Base-by-base conservation (phyloP, 2,113 vertebrate species). In the Theristicus caerulescens region DNA sequence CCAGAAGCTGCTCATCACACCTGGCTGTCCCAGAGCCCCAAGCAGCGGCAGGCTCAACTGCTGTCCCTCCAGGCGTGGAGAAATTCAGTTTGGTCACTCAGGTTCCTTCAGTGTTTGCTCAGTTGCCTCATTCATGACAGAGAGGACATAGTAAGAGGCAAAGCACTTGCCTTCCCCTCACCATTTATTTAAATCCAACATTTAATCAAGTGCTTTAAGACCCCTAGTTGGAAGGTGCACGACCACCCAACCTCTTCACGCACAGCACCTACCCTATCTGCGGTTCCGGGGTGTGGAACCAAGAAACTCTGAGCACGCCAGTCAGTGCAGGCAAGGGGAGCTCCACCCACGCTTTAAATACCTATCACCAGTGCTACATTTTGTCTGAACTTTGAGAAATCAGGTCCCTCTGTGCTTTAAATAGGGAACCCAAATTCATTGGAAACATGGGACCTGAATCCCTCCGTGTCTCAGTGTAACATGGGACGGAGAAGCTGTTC, bases 21-120 rank as follows among this genome's bases (percentile, higher is more conserved):
- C 27, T 19, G 47, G n/a, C 10, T 46, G 59, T 10, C 5, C 10
- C 0, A 19, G 40, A 55, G 72, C 46, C 38, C 31, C 0, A 1
- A 70, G 52, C 0, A 0, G 46, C 6, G 29, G 2, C 36, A 78
- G n/a, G 16, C 6, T 55, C 76, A 49, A 17, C 38, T 10, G 27
- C 71, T 59, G 88, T 25, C 77, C 74, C 66, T 64, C 86, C 27
- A 32, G 34, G 47, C 4, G 0, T 1, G 26, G 32, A 31, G 13
- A 71, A 52, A 5, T 7, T 18, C 13, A 24, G 6, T 42, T 42
- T 42, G 74, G 65, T 13, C 49, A 36, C 74, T 18, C 0, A 0
- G 36, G 61, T 6, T 82, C 76, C 66, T 71, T 27, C 51, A 13
- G 46, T 0, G 16, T 12, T 51, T n/a, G 34, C 67, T 72, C 32